Percentiles rank a stretch among this genome's conserved stretches.
phyloP scores from a whole-genome alignment of 2,113 vertebrate species.

The Solenodon paradoxus region DNA sequence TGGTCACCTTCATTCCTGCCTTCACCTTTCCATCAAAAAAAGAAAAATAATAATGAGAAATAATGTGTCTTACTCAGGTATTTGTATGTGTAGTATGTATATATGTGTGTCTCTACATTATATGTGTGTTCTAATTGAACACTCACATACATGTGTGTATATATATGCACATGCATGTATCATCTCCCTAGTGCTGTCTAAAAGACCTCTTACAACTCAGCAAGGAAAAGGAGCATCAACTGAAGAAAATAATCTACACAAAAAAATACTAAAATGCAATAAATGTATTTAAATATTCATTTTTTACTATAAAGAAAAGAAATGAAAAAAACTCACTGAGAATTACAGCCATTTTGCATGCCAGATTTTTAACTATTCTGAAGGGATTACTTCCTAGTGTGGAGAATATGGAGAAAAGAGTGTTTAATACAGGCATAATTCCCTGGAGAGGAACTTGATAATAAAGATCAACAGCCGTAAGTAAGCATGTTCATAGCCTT shows the following conservation, averaged over 20 bases:
- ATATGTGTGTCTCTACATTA: too few species aligned
- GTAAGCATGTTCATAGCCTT: too few species aligned
- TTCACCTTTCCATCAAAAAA: too few species aligned
- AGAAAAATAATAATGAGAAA: too few species aligned
- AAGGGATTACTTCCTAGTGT: background rate
- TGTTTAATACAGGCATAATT: background rate
- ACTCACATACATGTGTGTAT: background rate
- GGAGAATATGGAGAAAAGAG: background rate
- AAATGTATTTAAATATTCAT: background rate
- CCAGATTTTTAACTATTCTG: background rate
- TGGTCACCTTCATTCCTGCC: too few species aligned
- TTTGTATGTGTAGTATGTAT: background rate
- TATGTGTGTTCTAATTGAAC: too few species aligned
- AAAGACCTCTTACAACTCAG: background rate
- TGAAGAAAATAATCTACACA: background rate
- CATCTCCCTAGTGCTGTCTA: background rate
- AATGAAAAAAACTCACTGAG: background rate
- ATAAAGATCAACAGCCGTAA: background rate
- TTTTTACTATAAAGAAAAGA: too few species aligned
- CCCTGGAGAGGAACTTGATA: background rate
- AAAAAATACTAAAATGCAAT: background rate
- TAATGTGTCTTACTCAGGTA: too few species aligned
- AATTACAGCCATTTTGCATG: background rate
- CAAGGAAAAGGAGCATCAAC: background rate
- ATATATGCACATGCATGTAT: background rate